Base-by-base conservation (phyloP, 2,888 invertebrate genomes). In the Agriopis leucophaearia region DNA sequence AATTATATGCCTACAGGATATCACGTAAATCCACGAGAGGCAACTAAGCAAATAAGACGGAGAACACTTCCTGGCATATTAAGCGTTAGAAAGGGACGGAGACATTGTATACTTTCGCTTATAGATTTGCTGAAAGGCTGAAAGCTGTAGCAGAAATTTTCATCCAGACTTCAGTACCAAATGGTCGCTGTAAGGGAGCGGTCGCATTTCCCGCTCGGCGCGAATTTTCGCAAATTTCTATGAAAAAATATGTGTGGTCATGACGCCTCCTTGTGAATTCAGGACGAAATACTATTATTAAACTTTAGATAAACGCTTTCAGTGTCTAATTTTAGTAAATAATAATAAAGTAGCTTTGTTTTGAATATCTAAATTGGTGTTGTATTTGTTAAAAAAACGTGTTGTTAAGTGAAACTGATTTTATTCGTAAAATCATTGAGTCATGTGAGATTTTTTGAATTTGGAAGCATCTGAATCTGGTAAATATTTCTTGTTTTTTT, bases 61-160 rank as follows among this genome's bases (percentile, higher is more conserved):
- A 77, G 87, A 88, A 44, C 62, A 74, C 16, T n/a, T 56, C 76
- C 80, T 55, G 66, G 42, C 54, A 47, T 27, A 55, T 54, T 36
- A 6, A 13, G 55, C 55, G 80, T 69, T 66, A 64, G 85, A 90
- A 69, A 80, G 75, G 77, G 89, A 90, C 63, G 58, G 78, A 48
- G 35, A 40, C 69, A 78, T 78, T 85, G 81, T 88, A 85, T 88
- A 88, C 86, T 88, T 88, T 89, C 89, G 84, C 86, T 86, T 92
- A 91, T 92, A 91, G 92, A 92, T 92, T 89, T 90, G 87, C 88
- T 88, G 88, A 90, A 90, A 89, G 86, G 87, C 88, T 88, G 88
- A 90, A 90, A 89, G 86, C 89, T 85, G 81, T 78, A 81, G 75
- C 73, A 77, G 75, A 69, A 56, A 73, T 69, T 70, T 73, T 77